Evolutionary conservation across 2,888 invertebrate species (phyloP).

Genomic region (Tachina lurida): DNA sequence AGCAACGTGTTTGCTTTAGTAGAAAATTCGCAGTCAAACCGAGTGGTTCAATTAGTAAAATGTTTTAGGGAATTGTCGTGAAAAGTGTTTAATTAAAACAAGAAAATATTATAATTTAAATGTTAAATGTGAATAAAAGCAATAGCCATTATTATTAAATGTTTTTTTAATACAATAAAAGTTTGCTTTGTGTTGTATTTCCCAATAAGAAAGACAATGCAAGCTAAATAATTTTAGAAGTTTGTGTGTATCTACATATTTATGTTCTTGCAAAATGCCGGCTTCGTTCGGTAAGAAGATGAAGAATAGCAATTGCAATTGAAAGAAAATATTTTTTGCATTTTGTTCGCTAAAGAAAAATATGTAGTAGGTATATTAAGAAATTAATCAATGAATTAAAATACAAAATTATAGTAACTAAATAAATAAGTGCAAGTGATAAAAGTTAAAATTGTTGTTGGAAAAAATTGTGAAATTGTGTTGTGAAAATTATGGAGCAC

Average conservation of each 20-base stretch:
- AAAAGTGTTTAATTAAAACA: conserved; percentile 1
- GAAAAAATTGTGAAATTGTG: not conserved
- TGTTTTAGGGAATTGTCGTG: not conserved
- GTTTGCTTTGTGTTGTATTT: not conserved
- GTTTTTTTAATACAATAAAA: not conserved
- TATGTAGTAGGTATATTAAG: no score
- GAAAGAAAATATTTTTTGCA: not conserved
- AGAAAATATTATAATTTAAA: not conserved
- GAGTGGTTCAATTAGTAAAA: not conserved
- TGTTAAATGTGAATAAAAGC: not conserved
- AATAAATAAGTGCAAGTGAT: no score
- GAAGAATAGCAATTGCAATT: not conserved
- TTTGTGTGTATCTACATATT: not conserved
- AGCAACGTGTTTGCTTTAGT: not conserved
- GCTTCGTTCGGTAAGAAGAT: not conserved
- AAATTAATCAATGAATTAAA: no score
- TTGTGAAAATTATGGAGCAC: not conserved
- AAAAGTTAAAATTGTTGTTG: not conserved
- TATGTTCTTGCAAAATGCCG: not conserved
- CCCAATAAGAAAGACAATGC: not conserved
- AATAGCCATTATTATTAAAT: not conserved
- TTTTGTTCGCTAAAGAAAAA: no score
- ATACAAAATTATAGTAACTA: no score
- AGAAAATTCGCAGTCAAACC: not conserved
- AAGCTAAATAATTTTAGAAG: not conserved